These are phyloP conservation scores for Strigamia transsilvanica DNA, from an alignment of 2,888 invertebrate genomes.

Conservation along the genomic window DNA sequence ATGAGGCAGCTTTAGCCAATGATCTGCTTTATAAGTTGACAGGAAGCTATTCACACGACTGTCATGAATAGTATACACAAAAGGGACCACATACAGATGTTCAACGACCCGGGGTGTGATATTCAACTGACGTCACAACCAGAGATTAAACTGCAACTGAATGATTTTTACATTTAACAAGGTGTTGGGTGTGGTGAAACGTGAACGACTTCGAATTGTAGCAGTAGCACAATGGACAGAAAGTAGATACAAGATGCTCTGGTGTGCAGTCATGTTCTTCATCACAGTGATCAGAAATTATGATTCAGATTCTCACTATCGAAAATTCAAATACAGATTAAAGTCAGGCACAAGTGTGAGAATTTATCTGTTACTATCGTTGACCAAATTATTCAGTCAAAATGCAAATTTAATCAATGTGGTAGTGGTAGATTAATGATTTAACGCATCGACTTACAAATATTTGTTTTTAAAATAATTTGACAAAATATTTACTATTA, in stretches of 20 bases:
- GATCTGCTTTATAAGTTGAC: constrained; percentile 44
- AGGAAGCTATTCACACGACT: constrained; percentile 36
- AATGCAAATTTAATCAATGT: not conserved
- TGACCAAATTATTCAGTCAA: not conserved
- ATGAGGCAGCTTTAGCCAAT: constrained; percentile 39
- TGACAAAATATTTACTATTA: no score
- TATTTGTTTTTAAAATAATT: no score
- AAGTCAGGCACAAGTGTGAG: not conserved
- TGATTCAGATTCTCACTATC: not conserved
- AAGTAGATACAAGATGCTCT: not conserved
- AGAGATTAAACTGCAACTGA: constrained; percentile 24
- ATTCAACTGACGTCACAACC: constrained; percentile 7
- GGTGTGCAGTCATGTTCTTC: not conserved
- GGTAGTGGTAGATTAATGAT: not conserved
- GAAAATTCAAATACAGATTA: not conserved
- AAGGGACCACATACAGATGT: constrained; percentile 42
- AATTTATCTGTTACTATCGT: not conserved
- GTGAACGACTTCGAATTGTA: not conserved
- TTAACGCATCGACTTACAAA: no score
- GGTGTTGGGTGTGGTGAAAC: not conserved
- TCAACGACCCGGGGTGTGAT: constrained; percentile 28
- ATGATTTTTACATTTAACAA: constrained; percentile 31
- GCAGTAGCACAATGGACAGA: not conserved
- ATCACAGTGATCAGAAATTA: not conserved
- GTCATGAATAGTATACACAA: constrained; percentile 44